phyloP scores from a whole-genome alignment of 1,140 invertebrate genomes.

The Drosophila tropicalis region DNA sequence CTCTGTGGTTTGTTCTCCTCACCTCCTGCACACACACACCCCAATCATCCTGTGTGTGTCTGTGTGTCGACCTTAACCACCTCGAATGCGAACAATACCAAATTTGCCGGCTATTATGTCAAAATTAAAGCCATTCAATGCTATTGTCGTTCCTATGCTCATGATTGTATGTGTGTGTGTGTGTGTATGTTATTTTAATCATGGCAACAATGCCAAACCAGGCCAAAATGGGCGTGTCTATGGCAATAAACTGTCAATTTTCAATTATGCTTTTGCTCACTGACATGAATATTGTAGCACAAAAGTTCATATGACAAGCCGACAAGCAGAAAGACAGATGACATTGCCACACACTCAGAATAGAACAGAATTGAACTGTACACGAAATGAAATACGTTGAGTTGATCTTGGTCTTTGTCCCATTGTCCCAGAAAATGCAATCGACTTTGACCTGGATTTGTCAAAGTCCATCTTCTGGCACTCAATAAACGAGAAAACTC shows the following conservation, averaged over 20 bases:
- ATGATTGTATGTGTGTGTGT: constrained; percentile 1
- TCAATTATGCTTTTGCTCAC: constrained; percentile 47
- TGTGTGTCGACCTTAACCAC: background rate
- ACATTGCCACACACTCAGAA: constrained; percentile 8
- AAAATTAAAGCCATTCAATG: constrained; percentile 59
- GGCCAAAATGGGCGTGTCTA: constrained; percentile 54
- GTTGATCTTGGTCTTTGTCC: constrained; percentile 13
- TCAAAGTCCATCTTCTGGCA: constrained; percentile 6
- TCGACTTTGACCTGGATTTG: constrained; percentile 16
- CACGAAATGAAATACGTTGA: constrained; percentile 3
- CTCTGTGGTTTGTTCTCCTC: constrained; percentile 34
- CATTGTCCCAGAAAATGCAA: constrained; percentile 2
- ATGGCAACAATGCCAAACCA: constrained; percentile 48
- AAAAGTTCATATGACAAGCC: constrained; percentile 4
- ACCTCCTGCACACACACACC: background rate
- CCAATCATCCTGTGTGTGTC: background rate
- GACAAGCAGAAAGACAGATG: constrained; percentile 21
- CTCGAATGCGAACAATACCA: constrained; percentile 39
- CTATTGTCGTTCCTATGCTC: constrained; percentile 28
- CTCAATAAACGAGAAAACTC: constrained; percentile 13
- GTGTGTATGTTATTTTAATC: constrained; percentile 37
- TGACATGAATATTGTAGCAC: constrained; percentile 29
- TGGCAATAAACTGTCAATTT: constrained; percentile 66
- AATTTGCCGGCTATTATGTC: constrained; percentile 59
- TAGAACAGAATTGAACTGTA: background rate